Conservation (phyloP, 2,113 vertebrate genomes). For the Mormyrus iriodes region DNA sequence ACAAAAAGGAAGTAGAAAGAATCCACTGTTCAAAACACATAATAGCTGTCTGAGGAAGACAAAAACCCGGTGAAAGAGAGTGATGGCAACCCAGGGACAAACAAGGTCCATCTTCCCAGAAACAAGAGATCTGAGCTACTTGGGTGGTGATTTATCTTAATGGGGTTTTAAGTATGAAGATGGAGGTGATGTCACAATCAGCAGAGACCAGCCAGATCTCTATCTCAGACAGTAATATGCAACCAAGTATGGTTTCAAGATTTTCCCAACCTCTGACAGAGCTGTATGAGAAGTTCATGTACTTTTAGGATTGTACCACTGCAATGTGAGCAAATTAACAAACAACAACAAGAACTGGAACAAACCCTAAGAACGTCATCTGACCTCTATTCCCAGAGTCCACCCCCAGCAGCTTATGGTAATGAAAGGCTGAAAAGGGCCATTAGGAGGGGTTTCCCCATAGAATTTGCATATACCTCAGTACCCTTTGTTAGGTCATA, state of each 20-base stretch:
- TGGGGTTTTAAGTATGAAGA: neutral
- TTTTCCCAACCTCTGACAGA: neutral
- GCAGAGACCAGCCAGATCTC: neutral
- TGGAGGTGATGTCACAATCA: neutral
- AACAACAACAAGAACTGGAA: neutral
- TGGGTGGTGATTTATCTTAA: constrained; percentile 6
- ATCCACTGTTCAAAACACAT: neutral
- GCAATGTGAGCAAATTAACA: neutral
- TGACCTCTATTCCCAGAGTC: neutral
- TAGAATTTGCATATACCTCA: neutral
- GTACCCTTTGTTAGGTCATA: neutral
- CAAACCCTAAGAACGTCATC: neutral
- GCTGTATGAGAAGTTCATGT: neutral
- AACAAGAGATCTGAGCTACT: neutral
- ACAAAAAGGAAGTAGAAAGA: constrained; percentile 5
- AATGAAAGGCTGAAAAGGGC: neutral
- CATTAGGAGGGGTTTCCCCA: neutral
- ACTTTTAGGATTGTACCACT: neutral
- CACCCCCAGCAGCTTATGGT: neutral
- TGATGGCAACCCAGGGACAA: neutral
- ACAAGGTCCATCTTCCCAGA: neutral
- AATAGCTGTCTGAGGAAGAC: neutral
- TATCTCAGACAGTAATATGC: neutral
- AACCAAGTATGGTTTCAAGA: neutral
- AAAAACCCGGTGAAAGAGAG: neutral